Base-by-base conservation (phyloP, 2,113 vertebrate species). In the Gymnarchus niloticus region DNA sequence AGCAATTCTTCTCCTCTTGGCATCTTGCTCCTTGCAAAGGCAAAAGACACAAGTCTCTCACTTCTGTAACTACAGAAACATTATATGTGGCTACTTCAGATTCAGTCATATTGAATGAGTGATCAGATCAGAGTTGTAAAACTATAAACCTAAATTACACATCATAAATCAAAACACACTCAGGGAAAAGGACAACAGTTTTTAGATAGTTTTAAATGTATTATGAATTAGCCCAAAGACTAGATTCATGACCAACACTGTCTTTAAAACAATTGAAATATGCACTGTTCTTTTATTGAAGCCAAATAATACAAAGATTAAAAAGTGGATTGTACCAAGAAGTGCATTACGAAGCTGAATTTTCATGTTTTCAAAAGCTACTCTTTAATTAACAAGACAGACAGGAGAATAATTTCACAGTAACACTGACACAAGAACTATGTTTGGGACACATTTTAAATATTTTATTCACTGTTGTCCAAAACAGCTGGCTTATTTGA, bases 1-100 rank as follows among this genome's bases (percentile, higher is more conserved):
- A 0, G 93, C 88, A 41, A 99, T 97, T 93, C 97, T 94, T 89
- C 92, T 95, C 69, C 94, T 94, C 85, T 88, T 83, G 48, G 84
- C 90, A 88, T 94, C 94, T 69, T 93, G 92, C 92, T 96, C 93
- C 94, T 93, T 88, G 0, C 85, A 56, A 23, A 37, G 46, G 41
- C 6, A 54, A 76, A 76, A 44, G 21, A 76, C 69, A 76, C 69
- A 44, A 76, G 37, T 19, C 37, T 23, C n/a, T 14, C 51, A 65
- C 8, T 21, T n/a, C 2, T 65, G n/a, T n/a, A 65, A 1, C 59
- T 8, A n/a, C 14, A 21, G 46, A 46, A n/a, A 48, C 80, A 19
- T 82, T 6, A 52, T 37, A n/a, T n/a, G 4, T 3, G 25, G 25
- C 25, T 82, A 48, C 48, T 56, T 56, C 25, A 54, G 25, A 78